Percentiles rank a stretch among this genome's conserved stretches.
phyloP scores from a whole-genome alignment of 2,888 invertebrate genomes.

The Trichogramma dendrolimi region DNA sequence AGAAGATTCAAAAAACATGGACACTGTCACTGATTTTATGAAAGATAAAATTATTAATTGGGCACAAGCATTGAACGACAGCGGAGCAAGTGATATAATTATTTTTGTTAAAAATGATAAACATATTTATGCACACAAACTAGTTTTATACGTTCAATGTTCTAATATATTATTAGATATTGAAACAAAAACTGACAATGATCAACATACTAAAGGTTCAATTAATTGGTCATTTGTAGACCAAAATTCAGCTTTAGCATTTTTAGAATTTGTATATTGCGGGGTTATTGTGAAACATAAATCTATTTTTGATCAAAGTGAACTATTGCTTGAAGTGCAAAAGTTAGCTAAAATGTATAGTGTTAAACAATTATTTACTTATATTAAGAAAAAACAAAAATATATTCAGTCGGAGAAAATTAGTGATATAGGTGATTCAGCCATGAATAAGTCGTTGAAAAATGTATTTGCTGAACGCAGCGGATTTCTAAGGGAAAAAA shows the following conservation, averaged over 20 bases:
- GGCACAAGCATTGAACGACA: constrained; percentile 45
- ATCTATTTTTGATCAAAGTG: constrained; percentile 30
- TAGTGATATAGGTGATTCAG: too few species aligned
- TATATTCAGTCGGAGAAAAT: constrained; percentile 8
- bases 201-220: constrained; percentile 35
- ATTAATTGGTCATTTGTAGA: constrained; percentile 41
- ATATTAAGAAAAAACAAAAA: constrained; percentile 34
- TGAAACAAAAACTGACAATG: constrained; percentile 33
- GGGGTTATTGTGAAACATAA: constrained; percentile 39
- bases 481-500: too few species aligned
- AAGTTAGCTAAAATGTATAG: constrained; percentile 42
- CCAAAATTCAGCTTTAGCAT: constrained; percentile 41
- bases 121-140: constrained; percentile 51
- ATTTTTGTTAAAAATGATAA: constrained; percentile 46
- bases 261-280: constrained; percentile 51
- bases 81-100: constrained; percentile 50
- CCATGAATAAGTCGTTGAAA: too few species aligned
- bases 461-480: too few species aligned
- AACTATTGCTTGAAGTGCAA: constrained; percentile 32
- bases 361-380: constrained; percentile 39
- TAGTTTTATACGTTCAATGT: constrained; percentile 52
- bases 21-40: constrained; percentile 26
- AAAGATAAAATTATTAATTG: constrained; percentile 41
- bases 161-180: constrained; percentile 48
- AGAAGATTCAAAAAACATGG: constrained; percentile 3